phyloP scores from a whole-genome alignment of 2,113 vertebrate species.

The Solea solea region DNA sequence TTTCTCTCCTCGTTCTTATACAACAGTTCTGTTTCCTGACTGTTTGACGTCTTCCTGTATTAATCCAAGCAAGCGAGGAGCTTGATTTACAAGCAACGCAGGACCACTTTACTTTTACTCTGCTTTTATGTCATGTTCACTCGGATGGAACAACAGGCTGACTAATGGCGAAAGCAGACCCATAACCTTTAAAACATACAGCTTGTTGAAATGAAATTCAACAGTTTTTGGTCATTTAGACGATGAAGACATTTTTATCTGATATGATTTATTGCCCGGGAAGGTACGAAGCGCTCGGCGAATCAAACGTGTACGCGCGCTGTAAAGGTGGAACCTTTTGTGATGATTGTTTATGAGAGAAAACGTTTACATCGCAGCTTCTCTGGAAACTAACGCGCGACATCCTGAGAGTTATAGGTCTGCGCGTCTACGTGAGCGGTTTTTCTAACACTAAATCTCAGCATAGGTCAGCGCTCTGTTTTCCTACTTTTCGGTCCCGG shows the following conservation, averaged over 20 bases:
- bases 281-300: not conserved
- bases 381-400: slow-evolving; percentile 26
- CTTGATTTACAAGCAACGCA: slow-evolving; percentile 62
- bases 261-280: slow-evolving; percentile 34
- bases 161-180: slow-evolving; percentile 67
- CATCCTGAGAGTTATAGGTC: slow-evolving; percentile 18
- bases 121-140: slow-evolving; percentile 43
- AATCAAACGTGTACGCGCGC: not conserved
- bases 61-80: slow-evolving; percentile 32
- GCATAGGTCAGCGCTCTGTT: slow-evolving; percentile 44
- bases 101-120: slow-evolving; percentile 56
- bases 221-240: slow-evolving; percentile 13
- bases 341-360: not conserved
- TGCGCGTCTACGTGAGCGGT: not conserved
- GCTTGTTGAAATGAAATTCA: slow-evolving; percentile 15
- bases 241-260: slow-evolving; percentile 35
- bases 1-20: slow-evolving; percentile 20
- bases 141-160: slow-evolving; percentile 37
- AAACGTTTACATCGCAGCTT: not conserved
- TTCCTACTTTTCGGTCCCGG: slow-evolving; percentile 54
- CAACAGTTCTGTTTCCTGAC: slow-evolving; percentile 37
- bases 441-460: slow-evolving; percentile 50
- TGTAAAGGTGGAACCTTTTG: not conserved
- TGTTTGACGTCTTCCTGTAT: slow-evolving; percentile 55
- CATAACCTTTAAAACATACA: slow-evolving; percentile 19